phyloP scores from a whole-genome alignment of 1,140 invertebrate genomes.

The Anoplophora glabripennis region DNA sequence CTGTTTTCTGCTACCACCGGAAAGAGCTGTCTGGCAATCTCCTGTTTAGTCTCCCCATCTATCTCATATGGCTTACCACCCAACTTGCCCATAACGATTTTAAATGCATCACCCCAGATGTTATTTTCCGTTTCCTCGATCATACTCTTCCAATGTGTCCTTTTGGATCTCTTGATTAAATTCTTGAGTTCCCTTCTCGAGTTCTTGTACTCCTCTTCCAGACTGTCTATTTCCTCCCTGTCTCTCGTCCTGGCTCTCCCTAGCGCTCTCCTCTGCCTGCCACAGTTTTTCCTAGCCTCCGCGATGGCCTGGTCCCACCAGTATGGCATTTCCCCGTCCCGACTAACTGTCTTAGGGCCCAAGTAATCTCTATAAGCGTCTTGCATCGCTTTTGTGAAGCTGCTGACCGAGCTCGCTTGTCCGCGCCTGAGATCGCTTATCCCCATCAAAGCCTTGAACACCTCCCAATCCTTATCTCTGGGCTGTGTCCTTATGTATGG shows the following conservation, averaged over 20 bases:
- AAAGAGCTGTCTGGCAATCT: neutral
- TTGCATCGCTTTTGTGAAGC: no score
- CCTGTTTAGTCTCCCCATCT: neutral
- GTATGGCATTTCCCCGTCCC: neutral
- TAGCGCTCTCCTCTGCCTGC: neutral
- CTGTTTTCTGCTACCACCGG: neutral
- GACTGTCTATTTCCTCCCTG: neutral
- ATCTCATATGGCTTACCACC: neutral
- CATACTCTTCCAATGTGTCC: neutral
- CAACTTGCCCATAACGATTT: neutral
- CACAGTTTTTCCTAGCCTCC: neutral
- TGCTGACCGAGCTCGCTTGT: no score
- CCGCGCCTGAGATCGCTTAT: neutral
- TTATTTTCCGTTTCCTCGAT: slow-evolving; percentile 2
- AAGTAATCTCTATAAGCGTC: no score
- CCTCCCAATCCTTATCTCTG: neutral
- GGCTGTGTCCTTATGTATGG: neutral
- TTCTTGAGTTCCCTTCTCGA: neutral
- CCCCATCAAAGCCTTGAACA: neutral
- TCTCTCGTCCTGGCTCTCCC: neutral
- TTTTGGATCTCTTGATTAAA: slow-evolving; percentile 1
- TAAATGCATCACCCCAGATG: slow-evolving; percentile 15
- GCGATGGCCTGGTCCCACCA: neutral
- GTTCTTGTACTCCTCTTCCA: neutral
- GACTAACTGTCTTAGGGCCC: neutral